A percentile compares a stretch with the other conserved stretches of the same genome.
Evolutionary conservation across 2,888 invertebrate genomes (phyloP).

Genomic region (Andrena hattorfiana): DNA sequence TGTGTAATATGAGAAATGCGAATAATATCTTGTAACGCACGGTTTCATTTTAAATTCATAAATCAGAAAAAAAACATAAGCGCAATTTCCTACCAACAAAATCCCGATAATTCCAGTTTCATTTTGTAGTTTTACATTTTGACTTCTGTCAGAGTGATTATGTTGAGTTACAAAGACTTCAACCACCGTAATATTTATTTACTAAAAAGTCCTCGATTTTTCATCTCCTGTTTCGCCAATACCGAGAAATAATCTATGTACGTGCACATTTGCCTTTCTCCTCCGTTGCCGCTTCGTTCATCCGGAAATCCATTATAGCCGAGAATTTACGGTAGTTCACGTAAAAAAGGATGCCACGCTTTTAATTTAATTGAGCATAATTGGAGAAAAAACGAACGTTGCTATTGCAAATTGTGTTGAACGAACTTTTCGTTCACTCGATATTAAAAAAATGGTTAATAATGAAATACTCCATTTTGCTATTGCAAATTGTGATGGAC

Average conservation of each 20-base stretch:
- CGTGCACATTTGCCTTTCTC: conserved; percentile 13
- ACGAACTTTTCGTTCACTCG: not conserved
- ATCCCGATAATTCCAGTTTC: not conserved
- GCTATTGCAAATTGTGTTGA: conserved; percentile 6
- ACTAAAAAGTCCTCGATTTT: conserved; percentile 15
- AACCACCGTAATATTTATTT: conserved; percentile 18
- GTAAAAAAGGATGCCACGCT: conserved; percentile 38
- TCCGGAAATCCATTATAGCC: conserved; percentile 48
- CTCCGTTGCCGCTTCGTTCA: conserved; percentile 15
- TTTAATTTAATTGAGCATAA: conserved; percentile 55
- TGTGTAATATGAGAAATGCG: no score
- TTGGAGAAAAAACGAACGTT: conserved; percentile 31
- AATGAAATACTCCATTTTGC: conserved; percentile 12
- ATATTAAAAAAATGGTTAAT: conserved; percentile 17
- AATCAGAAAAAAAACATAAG: not conserved
- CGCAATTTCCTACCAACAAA: not conserved
- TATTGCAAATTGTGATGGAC: conserved; percentile 4
- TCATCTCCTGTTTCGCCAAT: conserved; percentile 11
- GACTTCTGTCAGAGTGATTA: not conserved
- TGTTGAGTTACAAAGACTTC: not conserved
- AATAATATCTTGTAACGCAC: no score
- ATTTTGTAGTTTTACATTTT: not conserved
- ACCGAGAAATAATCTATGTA: conserved; percentile 42
- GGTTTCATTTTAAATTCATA: no score
- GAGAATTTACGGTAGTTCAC: conserved; percentile 46